Evolutionary conservation across 2,888 invertebrate genomes (phyloP).

Genomic region (Odontocerum albicorne): DNA sequence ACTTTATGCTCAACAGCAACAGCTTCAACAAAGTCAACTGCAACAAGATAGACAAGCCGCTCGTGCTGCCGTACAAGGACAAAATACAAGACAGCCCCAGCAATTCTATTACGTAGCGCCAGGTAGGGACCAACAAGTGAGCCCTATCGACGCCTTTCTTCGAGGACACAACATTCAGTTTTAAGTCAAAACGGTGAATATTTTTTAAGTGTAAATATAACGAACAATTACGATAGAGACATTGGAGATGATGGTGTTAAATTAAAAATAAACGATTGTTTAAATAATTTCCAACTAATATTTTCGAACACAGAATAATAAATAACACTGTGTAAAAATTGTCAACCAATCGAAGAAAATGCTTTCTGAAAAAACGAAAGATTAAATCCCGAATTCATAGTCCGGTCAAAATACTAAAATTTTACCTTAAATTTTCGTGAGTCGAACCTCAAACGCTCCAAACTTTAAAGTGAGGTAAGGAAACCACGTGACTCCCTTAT

Average conservation of each 20-base stretch:
- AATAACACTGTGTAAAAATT: background rate
- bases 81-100: conserved; percentile 41
- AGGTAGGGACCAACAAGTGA: conserved; percentile 52
- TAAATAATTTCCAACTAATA: background rate
- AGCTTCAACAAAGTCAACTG: conserved; percentile 66
- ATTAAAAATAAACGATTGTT: conserved; percentile 11
- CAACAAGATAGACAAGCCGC: conserved; percentile 61
- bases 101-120: conserved; percentile 64
- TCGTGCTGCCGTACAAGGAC: conserved; percentile 49
- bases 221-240: conserved; percentile 43
- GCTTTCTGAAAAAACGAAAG: too few species aligned
- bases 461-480: too few species aligned
- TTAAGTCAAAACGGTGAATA: conserved; percentile 45
- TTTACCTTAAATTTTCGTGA: too few species aligned
- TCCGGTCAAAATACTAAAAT: too few species aligned
- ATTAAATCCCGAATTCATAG: too few species aligned
- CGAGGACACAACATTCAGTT: conserved; percentile 70
- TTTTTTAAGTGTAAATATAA: conserved; percentile 39
- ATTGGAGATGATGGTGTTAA: conserved; percentile 8
- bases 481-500: too few species aligned
- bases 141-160: conserved; percentile 80
- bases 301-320: conserved; percentile 11
- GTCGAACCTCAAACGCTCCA: too few species aligned
- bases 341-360: too few species aligned
- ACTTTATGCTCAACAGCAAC: conserved; percentile 67